These are phyloP conservation scores for Oreochromis grahami DNA, from an alignment of 2,797 vertebrate genomes.

Conservation along the genomic window DNA sequence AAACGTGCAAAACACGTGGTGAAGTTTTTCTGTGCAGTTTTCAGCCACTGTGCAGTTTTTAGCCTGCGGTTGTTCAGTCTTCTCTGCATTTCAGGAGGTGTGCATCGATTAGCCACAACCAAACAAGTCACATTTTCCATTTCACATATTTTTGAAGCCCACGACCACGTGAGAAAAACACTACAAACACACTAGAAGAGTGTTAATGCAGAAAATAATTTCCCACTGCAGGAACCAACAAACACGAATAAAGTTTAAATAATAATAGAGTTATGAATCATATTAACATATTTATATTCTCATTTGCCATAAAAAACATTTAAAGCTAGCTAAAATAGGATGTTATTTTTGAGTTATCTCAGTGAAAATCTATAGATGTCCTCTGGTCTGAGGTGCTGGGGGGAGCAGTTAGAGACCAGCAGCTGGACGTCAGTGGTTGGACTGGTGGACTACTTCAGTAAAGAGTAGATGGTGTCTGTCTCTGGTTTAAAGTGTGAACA, in stretches of 20 bases:
- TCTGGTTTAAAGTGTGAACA: not conserved
- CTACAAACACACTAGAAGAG: fast-evolving
- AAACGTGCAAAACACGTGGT: not conserved
- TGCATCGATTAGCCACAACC: not conserved
- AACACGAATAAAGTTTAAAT: not conserved
- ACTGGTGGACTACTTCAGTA: not conserved
- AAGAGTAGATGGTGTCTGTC: fast-evolving
- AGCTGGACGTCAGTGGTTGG: not conserved
- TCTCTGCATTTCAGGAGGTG: not conserved
- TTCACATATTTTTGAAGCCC: not conserved
- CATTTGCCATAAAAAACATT: not conserved
- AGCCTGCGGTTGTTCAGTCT: not conserved
- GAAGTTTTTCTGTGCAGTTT: not conserved
- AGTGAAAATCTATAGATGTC: fast-evolving
- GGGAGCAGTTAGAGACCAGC: fast-evolving
- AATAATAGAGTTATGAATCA: not conserved
- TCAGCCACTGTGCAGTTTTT: not conserved
- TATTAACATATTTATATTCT: not conserved
- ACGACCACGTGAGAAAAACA: not conserved
- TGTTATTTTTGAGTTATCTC: not conserved
- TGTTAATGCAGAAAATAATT: not conserved
- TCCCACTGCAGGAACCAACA: not conserved
- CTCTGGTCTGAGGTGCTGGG: fast-evolving
- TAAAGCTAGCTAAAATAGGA: fast-evolving
- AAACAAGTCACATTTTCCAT: not conserved